These are phyloP conservation scores for Marronus borbonicus DNA, from an alignment of 2,888 invertebrate genomes.

Conservation along the genomic window DNA sequence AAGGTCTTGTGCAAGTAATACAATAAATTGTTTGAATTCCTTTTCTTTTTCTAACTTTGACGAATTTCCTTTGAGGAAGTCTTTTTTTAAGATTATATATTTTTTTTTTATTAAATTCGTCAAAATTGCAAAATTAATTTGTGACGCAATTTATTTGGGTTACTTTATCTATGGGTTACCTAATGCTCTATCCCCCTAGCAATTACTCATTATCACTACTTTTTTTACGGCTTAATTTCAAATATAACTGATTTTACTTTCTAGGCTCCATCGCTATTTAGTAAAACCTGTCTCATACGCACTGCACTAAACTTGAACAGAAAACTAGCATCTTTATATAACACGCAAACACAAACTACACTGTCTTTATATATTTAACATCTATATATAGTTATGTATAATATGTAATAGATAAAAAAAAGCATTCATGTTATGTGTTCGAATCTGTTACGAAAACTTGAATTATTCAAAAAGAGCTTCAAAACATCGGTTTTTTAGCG, in stretches of 20 bases:
- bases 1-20: slow-evolving; percentile 6
- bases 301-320: slow-evolving; percentile 24
- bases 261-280: slow-evolving; percentile 26
- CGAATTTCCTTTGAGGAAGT: not conserved
- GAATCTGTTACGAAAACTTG: slow-evolving; percentile 8
- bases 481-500: not conserved
- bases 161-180: slow-evolving; percentile 1
- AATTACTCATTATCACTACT: slow-evolving; percentile 1
- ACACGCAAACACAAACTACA: slow-evolving; percentile 55
- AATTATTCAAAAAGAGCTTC: not conserved
- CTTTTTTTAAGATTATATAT: not conserved
- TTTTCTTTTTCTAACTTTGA: slow-evolving; percentile 5
- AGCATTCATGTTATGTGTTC: slow-evolving; percentile 36
- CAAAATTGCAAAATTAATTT: not conserved
- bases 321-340: slow-evolving; percentile 29
- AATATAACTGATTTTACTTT: not conserved
- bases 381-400: slow-evolving; percentile 17
- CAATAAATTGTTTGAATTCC: too few relatives aligned
- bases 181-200: slow-evolving; percentile 58
- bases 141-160: slow-evolving; percentile 14
- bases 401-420: slow-evolving; percentile 18
- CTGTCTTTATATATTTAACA: slow-evolving; percentile 38
- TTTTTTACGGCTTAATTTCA: not conserved
- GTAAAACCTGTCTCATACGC: slow-evolving; percentile 18
- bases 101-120: not conserved